Conservation (phyloP, 2,113 vertebrate species). For the Dasyprocta punctata region DNA sequence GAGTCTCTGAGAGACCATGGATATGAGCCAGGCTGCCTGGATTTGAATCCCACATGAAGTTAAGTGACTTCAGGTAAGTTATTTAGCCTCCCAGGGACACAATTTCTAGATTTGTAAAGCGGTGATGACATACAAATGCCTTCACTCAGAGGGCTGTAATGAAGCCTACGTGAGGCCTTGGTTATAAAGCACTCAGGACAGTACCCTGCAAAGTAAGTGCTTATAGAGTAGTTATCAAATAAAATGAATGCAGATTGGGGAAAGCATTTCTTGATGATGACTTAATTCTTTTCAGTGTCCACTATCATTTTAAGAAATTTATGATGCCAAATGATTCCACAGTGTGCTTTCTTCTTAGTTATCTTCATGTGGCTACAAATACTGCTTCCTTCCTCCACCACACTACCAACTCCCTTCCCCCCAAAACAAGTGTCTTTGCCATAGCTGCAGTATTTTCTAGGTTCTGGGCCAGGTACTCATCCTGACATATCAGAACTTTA, state of each 20-base stretch:
- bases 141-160: neutral
- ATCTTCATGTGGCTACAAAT: neutral
- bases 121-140: neutral
- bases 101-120: neutral
- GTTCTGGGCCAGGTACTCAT: neutral
- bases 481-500: neutral
- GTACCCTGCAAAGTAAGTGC: neutral
- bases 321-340: neutral
- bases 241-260: neutral
- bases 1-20: neutral
- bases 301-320: neutral
- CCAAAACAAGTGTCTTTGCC: accelerated
- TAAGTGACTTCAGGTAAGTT: neutral
- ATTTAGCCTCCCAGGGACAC: neutral
- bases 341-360: neutral
- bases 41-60: neutral
- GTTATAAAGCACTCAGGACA: neutral
- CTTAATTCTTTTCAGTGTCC: neutral
- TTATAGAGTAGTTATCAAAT: neutral
- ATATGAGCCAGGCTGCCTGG: neutral
- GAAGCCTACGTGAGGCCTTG: neutral
- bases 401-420: neutral
- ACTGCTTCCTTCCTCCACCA: neutral
- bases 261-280: neutral
- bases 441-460: neutral